A percentile compares a stretch with the other conserved stretches of the same genome.
Evolutionary conservation across 2,888 invertebrate species (phyloP).

Genomic region (Standfussiana lucernea): DNA sequence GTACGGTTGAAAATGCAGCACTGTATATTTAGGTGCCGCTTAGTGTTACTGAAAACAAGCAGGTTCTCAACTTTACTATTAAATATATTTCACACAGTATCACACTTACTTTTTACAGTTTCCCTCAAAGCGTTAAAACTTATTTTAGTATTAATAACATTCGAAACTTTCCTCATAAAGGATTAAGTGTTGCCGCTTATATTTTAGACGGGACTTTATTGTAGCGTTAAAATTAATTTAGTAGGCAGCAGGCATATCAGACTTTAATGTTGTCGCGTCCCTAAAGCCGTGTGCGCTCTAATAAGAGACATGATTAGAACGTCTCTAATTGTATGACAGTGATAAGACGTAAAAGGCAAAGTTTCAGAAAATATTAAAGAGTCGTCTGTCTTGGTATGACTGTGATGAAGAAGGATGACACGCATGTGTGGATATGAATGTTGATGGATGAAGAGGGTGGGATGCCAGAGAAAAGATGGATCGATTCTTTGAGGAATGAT

Average conservation of each 20-base stretch:
- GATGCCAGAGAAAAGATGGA: background rate
- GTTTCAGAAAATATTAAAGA: background rate
- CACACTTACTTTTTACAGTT: slow-evolving; percentile 60
- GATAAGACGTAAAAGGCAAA: background rate
- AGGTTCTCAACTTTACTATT: slow-evolving; percentile 12
- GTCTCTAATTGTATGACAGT: slow-evolving; percentile 8
- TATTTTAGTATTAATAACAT: slow-evolving; percentile 64
- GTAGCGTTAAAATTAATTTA: slow-evolving; percentile 60
- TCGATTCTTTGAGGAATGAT: background rate
- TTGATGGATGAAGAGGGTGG: background rate
- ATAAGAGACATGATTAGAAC: slow-evolving; percentile 12
- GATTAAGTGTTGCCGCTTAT: slow-evolving; percentile 58
- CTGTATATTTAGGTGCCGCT: background rate
- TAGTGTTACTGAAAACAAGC: background rate
- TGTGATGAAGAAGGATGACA: background rate
- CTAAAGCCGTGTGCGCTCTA: slow-evolving; percentile 7
- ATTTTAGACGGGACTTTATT: slow-evolving; percentile 55
- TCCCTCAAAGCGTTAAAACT: slow-evolving; percentile 50
- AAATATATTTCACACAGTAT: slow-evolving; percentile 39
- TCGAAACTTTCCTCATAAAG: slow-evolving; percentile 59
- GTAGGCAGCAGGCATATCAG: slow-evolving; percentile 37
- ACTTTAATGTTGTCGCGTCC: slow-evolving; percentile 38
- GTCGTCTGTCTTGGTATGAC: background rate
- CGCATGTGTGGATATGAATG: background rate
- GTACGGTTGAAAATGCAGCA: background rate